phyloP scores from a whole-genome alignment of 2,888 invertebrate species.

The Neoaliturus tenellus region DNA sequence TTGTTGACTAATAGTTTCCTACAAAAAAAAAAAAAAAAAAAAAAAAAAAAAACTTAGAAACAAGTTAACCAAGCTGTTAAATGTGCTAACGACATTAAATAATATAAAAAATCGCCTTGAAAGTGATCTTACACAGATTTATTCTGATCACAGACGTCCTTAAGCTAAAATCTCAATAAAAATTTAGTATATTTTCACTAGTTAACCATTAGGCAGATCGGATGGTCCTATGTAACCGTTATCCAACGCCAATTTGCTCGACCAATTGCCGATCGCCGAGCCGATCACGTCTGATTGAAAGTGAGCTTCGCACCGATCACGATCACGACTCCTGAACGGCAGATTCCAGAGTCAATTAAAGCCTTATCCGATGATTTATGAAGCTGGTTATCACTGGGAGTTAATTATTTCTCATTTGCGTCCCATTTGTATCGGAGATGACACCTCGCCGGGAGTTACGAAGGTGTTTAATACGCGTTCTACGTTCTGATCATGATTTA shows the following conservation, averaged over 20 bases:
- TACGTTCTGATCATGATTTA: background rate
- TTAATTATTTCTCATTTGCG: constrained; percentile 29
- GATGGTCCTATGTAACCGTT: too few species aligned
- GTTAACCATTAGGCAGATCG: too few species aligned
- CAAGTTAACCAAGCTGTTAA: too few species aligned
- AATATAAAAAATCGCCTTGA: too few species aligned
- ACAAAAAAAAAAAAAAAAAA: too few species aligned
- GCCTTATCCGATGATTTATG: constrained; percentile 9
- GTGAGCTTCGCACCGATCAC: background rate
- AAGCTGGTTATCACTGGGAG: background rate
- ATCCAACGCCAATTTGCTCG: background rate
- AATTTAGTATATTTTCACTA: too few species aligned
- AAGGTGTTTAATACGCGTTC: background rate
- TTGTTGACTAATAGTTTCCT: too few species aligned
- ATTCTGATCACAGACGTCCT: too few species aligned
- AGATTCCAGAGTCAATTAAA: background rate
- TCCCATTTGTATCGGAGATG: constrained; percentile 20
- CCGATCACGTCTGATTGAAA: background rate
- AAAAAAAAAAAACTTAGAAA: too few species aligned
- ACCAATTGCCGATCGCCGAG: background rate
- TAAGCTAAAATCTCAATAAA: too few species aligned
- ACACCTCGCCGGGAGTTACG: background rate
- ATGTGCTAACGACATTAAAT: too few species aligned
- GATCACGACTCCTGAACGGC: constrained; percentile 2
- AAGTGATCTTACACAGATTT: too few species aligned